Evolutionary conservation across 37 sponge, comb jelly and placozoan species (phyloP).

Genomic region (Aphrocallistes beatrix): DNA sequence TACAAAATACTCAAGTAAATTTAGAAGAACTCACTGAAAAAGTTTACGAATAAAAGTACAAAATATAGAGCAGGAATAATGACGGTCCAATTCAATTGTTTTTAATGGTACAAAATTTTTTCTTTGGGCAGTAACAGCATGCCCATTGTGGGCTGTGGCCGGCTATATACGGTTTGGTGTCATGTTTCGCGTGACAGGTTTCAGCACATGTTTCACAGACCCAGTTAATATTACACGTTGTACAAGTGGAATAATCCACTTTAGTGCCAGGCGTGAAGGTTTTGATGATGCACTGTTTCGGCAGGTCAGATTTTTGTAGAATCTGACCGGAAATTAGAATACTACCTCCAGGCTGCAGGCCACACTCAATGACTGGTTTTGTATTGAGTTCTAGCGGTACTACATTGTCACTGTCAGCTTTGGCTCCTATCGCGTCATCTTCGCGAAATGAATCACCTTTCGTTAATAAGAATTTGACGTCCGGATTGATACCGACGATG

Average conservation of each 20-base stretch:
- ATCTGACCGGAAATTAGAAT: not conserved
- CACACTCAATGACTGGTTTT: not conserved
- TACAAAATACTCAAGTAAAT: too few species aligned
- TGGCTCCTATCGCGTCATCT: not conserved
- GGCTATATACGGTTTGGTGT: not conserved
- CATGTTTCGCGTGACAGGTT: conserved; percentile 13
- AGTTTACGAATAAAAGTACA: not conserved
- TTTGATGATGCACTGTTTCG: conserved; percentile 13
- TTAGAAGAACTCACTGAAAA: not conserved
- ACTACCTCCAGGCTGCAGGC: not conserved
- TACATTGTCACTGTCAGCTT: not conserved
- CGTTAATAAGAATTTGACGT: not conserved
- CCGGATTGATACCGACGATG: not conserved
- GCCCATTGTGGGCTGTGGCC: conserved; percentile 2
- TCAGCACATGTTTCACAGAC: conserved; percentile 11
- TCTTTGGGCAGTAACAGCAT: conserved; percentile 9
- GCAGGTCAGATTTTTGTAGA: not conserved
- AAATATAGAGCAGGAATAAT: too few species aligned
- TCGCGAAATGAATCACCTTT: conserved; percentile 2
- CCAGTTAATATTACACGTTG: conserved; percentile 15
- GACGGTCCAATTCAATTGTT: not conserved
- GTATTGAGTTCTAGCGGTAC: conserved; percentile 2
- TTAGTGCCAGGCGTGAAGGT: not conserved
- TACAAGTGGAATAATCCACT: conserved; percentile 2
- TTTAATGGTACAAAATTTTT: not conserved